Conservation (phyloP, 2,113 vertebrate species). For the Platysternon megacephalum region DNA sequence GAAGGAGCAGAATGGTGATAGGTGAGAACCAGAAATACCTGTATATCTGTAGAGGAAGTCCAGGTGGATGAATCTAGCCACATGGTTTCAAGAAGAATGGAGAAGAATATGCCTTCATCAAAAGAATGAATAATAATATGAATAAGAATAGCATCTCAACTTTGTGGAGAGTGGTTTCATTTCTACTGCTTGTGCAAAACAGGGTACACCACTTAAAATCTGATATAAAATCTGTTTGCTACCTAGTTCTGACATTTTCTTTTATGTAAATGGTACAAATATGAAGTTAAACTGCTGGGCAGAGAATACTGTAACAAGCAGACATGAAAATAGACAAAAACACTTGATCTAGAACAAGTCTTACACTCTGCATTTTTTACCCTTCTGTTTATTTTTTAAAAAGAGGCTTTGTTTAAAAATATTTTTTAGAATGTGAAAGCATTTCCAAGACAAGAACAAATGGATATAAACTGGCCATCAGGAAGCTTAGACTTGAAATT, state of each 20-base stretch:
- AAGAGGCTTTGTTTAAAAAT: background rate
- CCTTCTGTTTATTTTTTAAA: background rate
- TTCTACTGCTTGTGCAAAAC: background rate
- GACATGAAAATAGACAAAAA: background rate
- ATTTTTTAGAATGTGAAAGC: background rate
- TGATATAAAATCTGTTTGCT: background rate
- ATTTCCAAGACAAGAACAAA: background rate
- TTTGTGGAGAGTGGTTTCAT: background rate
- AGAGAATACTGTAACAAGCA: background rate
- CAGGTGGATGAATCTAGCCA: background rate
- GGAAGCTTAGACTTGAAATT: no score
- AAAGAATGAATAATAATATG: background rate
- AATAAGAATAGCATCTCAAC: background rate
- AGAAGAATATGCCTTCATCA: background rate
- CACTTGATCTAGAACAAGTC: background rate
- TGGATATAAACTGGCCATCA: no score
- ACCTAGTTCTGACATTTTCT: background rate
- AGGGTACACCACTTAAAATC: no score
- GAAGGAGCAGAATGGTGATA: background rate
- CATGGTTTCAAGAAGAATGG: background rate
- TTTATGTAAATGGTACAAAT: background rate
- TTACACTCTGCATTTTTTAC: background rate
- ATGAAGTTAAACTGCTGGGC: background rate
- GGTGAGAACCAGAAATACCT: background rate
- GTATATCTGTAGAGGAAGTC: accelerated